Evolutionary conservation across 2,113 vertebrate genomes (phyloP).

Genomic region (Corvus hawaiiensis): DNA sequence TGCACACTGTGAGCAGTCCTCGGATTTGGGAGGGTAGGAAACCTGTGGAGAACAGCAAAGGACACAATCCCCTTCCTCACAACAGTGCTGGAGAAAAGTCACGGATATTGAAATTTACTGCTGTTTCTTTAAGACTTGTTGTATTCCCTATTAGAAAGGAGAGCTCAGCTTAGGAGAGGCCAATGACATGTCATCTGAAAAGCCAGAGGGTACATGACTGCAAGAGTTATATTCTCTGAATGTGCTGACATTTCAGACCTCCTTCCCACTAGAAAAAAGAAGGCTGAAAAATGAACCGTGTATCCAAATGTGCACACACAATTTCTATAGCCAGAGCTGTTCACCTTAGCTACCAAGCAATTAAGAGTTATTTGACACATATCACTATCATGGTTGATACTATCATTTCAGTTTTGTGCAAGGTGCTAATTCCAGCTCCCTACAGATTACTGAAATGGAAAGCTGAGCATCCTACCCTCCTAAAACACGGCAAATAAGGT

Average conservation of each 20-base stretch:
- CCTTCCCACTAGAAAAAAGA: neutral
- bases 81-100: neutral
- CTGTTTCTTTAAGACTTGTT: neutral
- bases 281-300: neutral
- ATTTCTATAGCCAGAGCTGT: neutral
- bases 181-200: neutral
- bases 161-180: neutral
- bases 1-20: neutral
- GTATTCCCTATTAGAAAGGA: neutral
- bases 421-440: neutral
- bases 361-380: neutral
- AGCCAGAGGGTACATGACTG: neutral
- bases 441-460: neutral
- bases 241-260: neutral
- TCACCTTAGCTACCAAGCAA: neutral
- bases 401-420: neutral
- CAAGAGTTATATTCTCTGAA: neutral
- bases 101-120: neutral
- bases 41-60: neutral
- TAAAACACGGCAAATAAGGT: neutral
- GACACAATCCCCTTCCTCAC: accelerated
- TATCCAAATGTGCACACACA: neutral
- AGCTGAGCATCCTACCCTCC: neutral
- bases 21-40: neutral
- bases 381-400: neutral